Percentiles rank a stretch among this genome's conserved stretches.
Evolutionary conservation across 1,140 invertebrate species (phyloP).

Genomic region (Stegodyphus dumicola): DNA sequence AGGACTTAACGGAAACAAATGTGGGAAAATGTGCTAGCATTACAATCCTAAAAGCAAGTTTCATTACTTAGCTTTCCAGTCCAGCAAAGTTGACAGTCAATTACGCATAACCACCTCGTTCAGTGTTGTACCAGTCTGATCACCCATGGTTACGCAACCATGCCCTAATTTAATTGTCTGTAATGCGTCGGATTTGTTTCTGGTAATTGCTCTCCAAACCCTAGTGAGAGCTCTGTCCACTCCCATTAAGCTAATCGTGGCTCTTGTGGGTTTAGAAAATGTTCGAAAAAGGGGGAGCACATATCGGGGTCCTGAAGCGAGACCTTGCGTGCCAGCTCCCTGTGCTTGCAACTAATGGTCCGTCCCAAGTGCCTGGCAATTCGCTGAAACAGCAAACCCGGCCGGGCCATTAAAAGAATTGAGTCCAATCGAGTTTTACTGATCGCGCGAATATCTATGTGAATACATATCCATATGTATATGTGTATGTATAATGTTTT

Average conservation of each 20-base stretch:
- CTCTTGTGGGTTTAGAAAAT: conserved; percentile 9
- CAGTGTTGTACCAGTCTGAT: neutral
- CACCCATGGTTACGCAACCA: conserved; percentile 6
- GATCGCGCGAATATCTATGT: neutral
- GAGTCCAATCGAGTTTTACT: neutral
- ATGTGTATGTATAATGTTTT: neutral
- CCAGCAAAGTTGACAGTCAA: neutral
- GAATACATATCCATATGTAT: neutral
- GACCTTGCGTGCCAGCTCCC: neutral
- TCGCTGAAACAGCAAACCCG: conserved; percentile 16
- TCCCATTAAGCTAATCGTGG: conserved; percentile 23
- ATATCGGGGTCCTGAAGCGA: neutral
- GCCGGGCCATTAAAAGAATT: conserved; percentile 46
- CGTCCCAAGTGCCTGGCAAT: neutral
- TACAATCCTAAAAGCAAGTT: too few species aligned
- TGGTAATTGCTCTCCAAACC: conserved; percentile 13
- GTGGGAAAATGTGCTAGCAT: too few species aligned
- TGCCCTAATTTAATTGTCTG: conserved; percentile 14
- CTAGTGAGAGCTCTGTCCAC: neutral
- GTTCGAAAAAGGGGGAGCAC: neutral
- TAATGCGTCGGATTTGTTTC: conserved; percentile 26
- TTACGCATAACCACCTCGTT: neutral
- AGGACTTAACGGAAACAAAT: too few species aligned
- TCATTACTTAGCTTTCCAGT: too few species aligned
- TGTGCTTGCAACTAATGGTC: conserved; percentile 34